Evolutionary conservation across 2,888 invertebrate species (phyloP).

Genomic region (Trichopoda pennipes): DNA sequence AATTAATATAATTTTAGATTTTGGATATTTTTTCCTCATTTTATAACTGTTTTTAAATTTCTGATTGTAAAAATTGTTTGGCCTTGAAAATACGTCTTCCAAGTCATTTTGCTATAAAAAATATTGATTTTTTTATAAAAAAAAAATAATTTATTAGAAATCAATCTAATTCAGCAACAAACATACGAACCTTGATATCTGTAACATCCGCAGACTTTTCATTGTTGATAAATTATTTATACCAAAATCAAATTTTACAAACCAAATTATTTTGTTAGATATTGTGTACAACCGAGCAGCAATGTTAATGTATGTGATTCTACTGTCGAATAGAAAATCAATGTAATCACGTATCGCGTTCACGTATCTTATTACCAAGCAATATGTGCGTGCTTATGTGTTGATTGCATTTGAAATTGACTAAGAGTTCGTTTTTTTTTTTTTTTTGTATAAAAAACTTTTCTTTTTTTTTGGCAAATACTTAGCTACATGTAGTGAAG

Average conservation of each 20-base stretch:
- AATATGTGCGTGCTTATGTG: slow-evolving; percentile 22
- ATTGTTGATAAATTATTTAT: slow-evolving; percentile 23
- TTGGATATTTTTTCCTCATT: no score
- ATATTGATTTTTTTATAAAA: no score
- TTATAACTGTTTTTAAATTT: no score
- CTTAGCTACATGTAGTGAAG: background rate
- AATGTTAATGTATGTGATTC: background rate
- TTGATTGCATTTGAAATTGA: slow-evolving; percentile 30
- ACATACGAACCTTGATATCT: no score
- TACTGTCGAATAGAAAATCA: slow-evolving; percentile 21
- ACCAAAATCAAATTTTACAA: slow-evolving; percentile 17
- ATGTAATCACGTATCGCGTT: slow-evolving; percentile 44
- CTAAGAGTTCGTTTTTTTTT: slow-evolving; percentile 33
- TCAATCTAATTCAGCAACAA: no score
- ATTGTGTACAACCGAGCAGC: no score
- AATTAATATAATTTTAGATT: no score
- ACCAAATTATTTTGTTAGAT: background rate
- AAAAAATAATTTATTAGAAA: no score
- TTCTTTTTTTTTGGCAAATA: slow-evolving; percentile 5
- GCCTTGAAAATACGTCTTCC: no score
- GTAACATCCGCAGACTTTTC: background rate
- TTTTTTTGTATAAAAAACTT: slow-evolving; percentile 2
- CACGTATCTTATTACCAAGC: slow-evolving; percentile 50
- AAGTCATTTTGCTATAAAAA: no score
- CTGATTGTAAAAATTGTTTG: no score